Conservation (phyloP, 1,140 invertebrate species). For the Aphis craccivora region DNA sequence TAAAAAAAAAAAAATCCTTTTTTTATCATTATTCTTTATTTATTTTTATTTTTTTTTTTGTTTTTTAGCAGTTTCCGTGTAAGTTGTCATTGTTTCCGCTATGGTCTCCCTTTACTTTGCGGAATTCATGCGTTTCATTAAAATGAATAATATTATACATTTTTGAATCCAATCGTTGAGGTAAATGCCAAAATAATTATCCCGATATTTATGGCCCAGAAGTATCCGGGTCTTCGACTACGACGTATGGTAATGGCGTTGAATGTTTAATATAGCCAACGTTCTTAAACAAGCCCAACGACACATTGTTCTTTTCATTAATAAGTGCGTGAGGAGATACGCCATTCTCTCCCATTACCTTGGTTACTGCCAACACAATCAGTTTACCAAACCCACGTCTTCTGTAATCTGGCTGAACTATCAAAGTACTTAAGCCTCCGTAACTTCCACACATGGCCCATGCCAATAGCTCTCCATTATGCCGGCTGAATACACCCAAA, state of each 20-base stretch:
- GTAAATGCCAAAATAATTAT: neutral
- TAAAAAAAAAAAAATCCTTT: neutral
- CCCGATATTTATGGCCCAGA: neutral
- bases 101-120: neutral
- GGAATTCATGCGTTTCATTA: neutral
- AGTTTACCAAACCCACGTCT: conserved; percentile 55
- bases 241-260: neutral
- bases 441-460: conserved; percentile 60
- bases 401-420: conserved; percentile 19
- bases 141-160: neutral
- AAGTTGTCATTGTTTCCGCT: neutral
- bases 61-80: neutral
- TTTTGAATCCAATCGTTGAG: neutral
- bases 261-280: neutral
- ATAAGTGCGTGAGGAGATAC: conserved; percentile 58
- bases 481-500: conserved; percentile 53
- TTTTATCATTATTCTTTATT: neutral
- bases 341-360: conserved; percentile 53
- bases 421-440: conserved; percentile 58
- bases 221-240: conserved; percentile 11
- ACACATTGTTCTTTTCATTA: conserved; percentile 47
- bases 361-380: conserved; percentile 49
- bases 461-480: conserved; percentile 43
- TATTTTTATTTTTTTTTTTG: neutral
- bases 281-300: neutral